phyloP scores from a whole-genome alignment of 2,113 vertebrate genomes.

The Ia io region DNA sequence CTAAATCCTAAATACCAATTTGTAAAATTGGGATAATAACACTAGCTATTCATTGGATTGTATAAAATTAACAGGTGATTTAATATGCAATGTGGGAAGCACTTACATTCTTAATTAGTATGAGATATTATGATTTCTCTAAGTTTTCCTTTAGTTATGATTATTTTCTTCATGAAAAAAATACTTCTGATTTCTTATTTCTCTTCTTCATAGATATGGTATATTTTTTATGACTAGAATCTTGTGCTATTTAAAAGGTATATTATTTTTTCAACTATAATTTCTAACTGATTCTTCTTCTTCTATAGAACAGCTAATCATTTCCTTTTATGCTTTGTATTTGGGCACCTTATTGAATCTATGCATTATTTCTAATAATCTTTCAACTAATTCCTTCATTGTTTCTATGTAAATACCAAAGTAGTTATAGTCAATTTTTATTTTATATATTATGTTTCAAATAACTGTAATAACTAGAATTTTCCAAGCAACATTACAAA shows the following conservation, averaged over 20 bases:
- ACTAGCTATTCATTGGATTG: neutral
- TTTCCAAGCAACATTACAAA: neutral
- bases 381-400: conserved; percentile 21
- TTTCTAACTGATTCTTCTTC: neutral
- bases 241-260: neutral
- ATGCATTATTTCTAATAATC: neutral
- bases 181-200: neutral
- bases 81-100: neutral
- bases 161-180: neutral
- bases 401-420: neutral
- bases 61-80: neutral
- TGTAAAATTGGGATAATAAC: neutral
- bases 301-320: neutral
- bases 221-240: neutral
- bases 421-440: neutral
- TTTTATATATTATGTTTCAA: conserved; percentile 25
- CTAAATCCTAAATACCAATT: neutral
- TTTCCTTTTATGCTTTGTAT: neutral
- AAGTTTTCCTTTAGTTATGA: neutral
- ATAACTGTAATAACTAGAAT: neutral
- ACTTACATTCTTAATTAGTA: neutral
- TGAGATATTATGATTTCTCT: neutral
- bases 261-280: neutral
- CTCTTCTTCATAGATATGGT: neutral
- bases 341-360: neutral